phyloP scores from a whole-genome alignment of 2,888 invertebrate species.

The Drosophila rubida region DNA sequence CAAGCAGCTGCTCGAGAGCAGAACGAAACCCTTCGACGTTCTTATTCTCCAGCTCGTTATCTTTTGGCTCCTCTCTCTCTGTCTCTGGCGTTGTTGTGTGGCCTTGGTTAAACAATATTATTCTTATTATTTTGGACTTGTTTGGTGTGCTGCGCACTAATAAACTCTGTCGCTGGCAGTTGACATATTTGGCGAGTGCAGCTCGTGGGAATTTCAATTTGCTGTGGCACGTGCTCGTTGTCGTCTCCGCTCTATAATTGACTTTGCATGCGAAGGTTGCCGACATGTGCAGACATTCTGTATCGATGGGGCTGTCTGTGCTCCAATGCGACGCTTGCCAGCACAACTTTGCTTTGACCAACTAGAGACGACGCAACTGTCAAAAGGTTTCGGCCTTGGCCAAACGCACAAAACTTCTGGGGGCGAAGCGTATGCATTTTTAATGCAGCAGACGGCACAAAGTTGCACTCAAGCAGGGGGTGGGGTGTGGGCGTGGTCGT shows the following conservation, averaged over 20 bases:
- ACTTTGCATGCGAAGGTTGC: slow-evolving; percentile 49
- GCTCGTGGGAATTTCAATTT: slow-evolving; percentile 67
- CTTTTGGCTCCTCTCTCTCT: neutral
- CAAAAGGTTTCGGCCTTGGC: slow-evolving; percentile 56
- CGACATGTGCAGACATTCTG: slow-evolving; percentile 1
- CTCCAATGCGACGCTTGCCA: neutral
- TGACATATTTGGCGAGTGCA: slow-evolving; percentile 16
- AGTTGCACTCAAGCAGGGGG: slow-evolving; percentile 45
- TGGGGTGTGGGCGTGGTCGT: slow-evolving; percentile 9
- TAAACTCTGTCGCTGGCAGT: slow-evolving; percentile 26
- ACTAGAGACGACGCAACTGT: slow-evolving; percentile 43
- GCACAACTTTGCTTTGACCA: slow-evolving; percentile 46
- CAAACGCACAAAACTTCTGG: slow-evolving; percentile 17
- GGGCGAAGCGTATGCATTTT: slow-evolving; percentile 63
- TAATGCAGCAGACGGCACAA: slow-evolving; percentile 60
- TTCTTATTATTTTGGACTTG: neutral
- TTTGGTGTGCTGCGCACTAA: slow-evolving; percentile 12
- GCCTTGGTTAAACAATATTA: slow-evolving; percentile 42
- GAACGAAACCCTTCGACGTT: slow-evolving; percentile 32
- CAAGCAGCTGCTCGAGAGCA: neutral
- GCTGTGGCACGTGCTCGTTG: slow-evolving; percentile 54
- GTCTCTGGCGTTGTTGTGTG: slow-evolving; percentile 4
- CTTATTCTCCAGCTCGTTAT: slow-evolving; percentile 16
- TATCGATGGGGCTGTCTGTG: slow-evolving; percentile 61
- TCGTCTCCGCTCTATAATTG: slow-evolving; percentile 50